Conservation (phyloP, 1,140 invertebrate genomes). For the Capitella teleta region DNA sequence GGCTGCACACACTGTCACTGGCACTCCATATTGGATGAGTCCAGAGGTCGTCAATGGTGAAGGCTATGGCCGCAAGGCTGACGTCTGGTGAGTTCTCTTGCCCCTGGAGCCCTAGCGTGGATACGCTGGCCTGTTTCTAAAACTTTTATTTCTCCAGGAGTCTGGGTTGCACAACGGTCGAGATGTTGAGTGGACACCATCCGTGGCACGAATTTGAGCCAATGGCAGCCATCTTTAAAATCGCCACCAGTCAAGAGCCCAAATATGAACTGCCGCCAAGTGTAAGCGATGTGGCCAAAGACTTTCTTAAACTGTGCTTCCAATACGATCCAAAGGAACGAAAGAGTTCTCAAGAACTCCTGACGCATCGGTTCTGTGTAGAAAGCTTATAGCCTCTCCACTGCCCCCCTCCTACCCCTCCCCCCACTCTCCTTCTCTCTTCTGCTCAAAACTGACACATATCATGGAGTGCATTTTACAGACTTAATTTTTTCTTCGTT, state of each 20-base stretch:
- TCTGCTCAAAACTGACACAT: too few species aligned
- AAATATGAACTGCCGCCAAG: constrained; percentile 28
- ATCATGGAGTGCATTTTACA: too few species aligned
- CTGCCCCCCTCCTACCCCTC: too few species aligned
- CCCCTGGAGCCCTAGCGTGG: too few species aligned
- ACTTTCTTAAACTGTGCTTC: constrained; percentile 32
- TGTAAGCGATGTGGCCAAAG: constrained; percentile 18
- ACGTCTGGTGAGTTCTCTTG: constrained; percentile 42
- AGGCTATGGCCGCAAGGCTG: constrained; percentile 37
- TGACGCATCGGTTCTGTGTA: constrained; percentile 18
- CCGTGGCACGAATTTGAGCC: constrained; percentile 37
- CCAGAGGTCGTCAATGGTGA: constrained; percentile 41
- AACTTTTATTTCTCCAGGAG: constrained; percentile 29
- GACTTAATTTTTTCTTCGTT: too few species aligned
- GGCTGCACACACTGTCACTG: constrained; percentile 27
- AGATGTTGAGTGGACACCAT: constrained; percentile 37
- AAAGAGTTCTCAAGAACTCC: constrained; percentile 30
- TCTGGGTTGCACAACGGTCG: constrained; percentile 39
- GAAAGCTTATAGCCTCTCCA: too few species aligned
- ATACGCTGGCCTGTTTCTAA: too few species aligned
- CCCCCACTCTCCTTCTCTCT: too few species aligned
- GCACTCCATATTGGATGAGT: constrained; percentile 42
- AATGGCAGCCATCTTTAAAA: constrained; percentile 41
- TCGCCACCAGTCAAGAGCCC: constrained; percentile 33
- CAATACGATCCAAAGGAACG: constrained; percentile 21